Evolutionary conservation across 2,113 vertebrate species (phyloP).

Genomic region (Balaenoptera acutorostrata): DNA sequence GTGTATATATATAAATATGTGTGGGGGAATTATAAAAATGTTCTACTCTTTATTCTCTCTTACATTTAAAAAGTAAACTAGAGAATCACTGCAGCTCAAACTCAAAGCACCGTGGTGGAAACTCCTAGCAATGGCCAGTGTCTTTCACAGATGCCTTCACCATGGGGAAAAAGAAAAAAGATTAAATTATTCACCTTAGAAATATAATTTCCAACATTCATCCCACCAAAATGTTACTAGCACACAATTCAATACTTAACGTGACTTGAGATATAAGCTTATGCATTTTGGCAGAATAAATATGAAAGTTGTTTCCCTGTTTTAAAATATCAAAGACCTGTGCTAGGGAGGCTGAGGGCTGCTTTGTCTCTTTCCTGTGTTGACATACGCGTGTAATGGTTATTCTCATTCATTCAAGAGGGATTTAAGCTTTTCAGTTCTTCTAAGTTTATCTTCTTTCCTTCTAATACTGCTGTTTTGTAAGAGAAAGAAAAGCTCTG

Average conservation of each 20-base stretch:
- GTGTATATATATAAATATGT: not conserved
- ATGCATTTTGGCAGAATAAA: not conserved
- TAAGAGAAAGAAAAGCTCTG: slow-evolving; percentile 56
- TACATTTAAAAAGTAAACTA: not conserved
- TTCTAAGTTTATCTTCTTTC: slow-evolving; percentile 49
- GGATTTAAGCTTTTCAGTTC: slow-evolving; percentile 54
- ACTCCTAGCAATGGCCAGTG: not conserved
- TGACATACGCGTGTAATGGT: not conserved
- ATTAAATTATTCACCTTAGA: not conserved
- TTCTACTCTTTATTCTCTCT: not conserved
- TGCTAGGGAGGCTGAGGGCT: not conserved
- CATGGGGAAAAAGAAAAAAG: not conserved
- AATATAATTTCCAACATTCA: not conserved
- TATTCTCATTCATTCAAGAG: slow-evolving; percentile 37
- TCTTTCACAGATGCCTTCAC: not conserved
- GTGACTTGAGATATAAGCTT: slow-evolving; percentile 25
- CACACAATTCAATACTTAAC: not conserved
- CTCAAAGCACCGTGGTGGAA: not conserved
- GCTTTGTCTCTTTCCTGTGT: slow-evolving; percentile 18
- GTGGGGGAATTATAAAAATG: not conserved
- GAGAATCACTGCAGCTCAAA: not conserved
- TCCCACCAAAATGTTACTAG: not conserved
- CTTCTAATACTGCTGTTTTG: slow-evolving; percentile 49
- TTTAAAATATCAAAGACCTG: slow-evolving; percentile 26
- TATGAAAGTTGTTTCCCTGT: slow-evolving; percentile 19